Base-by-base conservation (phyloP, 2,797 vertebrate species). In the Gallirallus australis region DNA sequence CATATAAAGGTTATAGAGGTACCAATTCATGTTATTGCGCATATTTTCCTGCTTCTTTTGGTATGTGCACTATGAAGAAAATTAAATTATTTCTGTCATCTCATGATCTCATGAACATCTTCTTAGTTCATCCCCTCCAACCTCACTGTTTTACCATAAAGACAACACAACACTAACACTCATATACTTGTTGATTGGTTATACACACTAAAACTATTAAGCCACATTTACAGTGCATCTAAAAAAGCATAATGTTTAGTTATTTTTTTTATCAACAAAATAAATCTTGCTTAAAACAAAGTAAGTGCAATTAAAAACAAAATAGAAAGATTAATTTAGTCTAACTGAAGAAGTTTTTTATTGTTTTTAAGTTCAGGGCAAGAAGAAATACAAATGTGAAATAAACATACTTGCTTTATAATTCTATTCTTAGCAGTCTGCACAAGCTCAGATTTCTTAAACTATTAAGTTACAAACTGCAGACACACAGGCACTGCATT, bases 11-110 rank as follows among this genome's bases (percentile, higher is more conserved):
- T 79, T 73, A 47, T 45, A 82, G 25, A 92, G 89, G 92, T 59
- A 89, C 13, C 37, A 82, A 70, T 95, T 91, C 53, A 82, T 93
- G 79, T 86, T 89, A 83, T 45, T 75, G 20, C 45, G 86, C 57
- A 20, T 20, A 89, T 89, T 84, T 92, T 75, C 37, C 79, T 90
- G 54, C 39, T 91, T 60, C 9, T 60, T 78, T 89, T 70, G 83
- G 20, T 27, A 76, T 2, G 14, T n/a, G 57, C 42, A 79, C 6
- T 28, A 33, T 35, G 33, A 96, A 82, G 79, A 93, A 93, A 42
- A 9, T 40, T 52, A 78, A 71, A 15, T 15, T 20, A 57, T 83
- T 85, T 78, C 28, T 75, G 24, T 47, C 56, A 57, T 13, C 15
- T 37, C 71, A 35, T 2, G 1, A 69, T 31, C 18, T 50, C 24